Evolutionary conservation across 2,888 invertebrate genomes (phyloP).

Genomic region (Macrophya annulata): DNA sequence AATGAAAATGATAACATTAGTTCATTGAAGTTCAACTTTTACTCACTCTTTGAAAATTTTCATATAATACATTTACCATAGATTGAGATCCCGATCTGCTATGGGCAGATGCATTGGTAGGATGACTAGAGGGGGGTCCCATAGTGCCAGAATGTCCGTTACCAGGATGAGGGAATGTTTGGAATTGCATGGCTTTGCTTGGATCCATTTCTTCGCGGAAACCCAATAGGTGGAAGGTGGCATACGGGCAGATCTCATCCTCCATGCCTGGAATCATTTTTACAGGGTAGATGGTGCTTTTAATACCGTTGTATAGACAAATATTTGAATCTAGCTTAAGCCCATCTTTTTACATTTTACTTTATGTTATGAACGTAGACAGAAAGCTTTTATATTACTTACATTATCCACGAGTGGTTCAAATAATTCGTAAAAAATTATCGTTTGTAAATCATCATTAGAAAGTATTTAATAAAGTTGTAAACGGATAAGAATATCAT

Average conservation of each 20-base stretch:
- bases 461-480: background rate
- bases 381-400: slow-evolving; percentile 29
- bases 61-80: slow-evolving; percentile 83
- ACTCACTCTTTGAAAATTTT: background rate
- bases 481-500: slow-evolving; percentile 21
- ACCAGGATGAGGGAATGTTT: slow-evolving; percentile 91
- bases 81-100: slow-evolving; percentile 94
- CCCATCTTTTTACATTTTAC: background rate
- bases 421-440: slow-evolving; percentile 28
- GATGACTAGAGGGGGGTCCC: slow-evolving; percentile 88
- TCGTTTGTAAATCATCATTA: background rate
- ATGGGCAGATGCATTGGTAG: slow-evolving; percentile 88
- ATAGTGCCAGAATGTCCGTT: slow-evolving; percentile 91
- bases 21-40: background rate
- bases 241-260: slow-evolving; percentile 98
- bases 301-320: slow-evolving; percentile 25
- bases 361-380: background rate
- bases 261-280: slow-evolving; percentile 89
- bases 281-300: slow-evolving; percentile 71
- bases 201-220: slow-evolving; percentile 98
- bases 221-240: slow-evolving; percentile 96
- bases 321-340: slow-evolving; percentile 30
- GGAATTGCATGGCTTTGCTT: slow-evolving; percentile 93
- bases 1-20: background rate
- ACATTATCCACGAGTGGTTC: slow-evolving; percentile 20